phyloP scores from a whole-genome alignment of 2,797 vertebrate genomes.

The Thunnus albacares region DNA sequence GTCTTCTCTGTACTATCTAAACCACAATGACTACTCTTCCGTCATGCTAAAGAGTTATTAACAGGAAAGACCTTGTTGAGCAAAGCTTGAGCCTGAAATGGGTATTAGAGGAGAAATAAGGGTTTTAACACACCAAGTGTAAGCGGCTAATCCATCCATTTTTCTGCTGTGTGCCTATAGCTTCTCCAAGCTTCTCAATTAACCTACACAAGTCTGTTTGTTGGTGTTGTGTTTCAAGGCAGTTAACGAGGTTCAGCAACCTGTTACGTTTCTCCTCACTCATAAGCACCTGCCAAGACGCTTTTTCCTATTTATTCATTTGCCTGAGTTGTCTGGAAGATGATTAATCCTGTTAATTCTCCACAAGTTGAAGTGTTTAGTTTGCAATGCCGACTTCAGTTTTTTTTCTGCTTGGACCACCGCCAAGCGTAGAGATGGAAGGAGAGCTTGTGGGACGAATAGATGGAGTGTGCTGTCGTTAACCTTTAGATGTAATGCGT shows the following conservation, averaged over 20 bases:
- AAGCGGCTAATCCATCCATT: conserved; percentile 48
- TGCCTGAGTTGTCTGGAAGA: conserved; percentile 44
- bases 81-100: conserved; percentile 18
- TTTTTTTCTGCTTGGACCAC: conserved; percentile 2
- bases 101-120: conserved; percentile 34
- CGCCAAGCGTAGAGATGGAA: conserved; percentile 27
- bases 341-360: conserved; percentile 70
- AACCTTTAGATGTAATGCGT: conserved; percentile 71
- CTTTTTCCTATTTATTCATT: conserved; percentile 56
- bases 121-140: conserved; percentile 27
- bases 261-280: conserved; percentile 46
- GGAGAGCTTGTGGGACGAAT: conserved; percentile 6
- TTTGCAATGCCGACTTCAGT: conserved; percentile 30
- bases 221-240: conserved; percentile 35
- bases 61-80: conserved; percentile 40
- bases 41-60: conserved; percentile 30
- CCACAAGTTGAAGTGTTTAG: conserved; percentile 58
- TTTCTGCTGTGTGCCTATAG: conserved; percentile 28
- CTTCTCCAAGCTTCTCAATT: conserved; percentile 51
- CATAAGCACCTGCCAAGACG: conserved; percentile 43
- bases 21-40: background rate
- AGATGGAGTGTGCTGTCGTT: conserved; percentile 51
- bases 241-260: conserved; percentile 51
- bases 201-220: conserved; percentile 43
- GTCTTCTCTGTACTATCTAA: conserved; percentile 16